Conservation (phyloP, 2,888 invertebrate species). For the Oasisia sp. region DNA sequence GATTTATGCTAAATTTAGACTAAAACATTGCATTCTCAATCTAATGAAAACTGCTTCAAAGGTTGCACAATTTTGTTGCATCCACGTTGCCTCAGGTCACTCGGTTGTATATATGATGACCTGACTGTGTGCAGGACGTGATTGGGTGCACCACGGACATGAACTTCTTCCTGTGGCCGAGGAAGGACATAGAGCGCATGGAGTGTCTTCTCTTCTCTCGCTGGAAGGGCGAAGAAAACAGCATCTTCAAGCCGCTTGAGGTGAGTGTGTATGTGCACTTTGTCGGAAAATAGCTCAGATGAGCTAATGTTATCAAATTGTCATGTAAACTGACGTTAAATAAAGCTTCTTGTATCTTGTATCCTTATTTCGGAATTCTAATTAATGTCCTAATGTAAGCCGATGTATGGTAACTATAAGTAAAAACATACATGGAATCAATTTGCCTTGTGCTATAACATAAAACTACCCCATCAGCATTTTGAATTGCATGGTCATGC, state of each 20-base stretch:
- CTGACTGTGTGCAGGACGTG: conserved; percentile 52
- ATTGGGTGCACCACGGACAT: conserved; percentile 60
- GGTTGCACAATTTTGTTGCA: not conserved
- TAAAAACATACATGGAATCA: no score
- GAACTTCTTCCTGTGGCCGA: conserved; percentile 64
- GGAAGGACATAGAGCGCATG: conserved; percentile 61
- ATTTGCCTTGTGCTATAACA: no score
- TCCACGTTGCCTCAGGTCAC: not conserved
- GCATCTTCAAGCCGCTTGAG: conserved; percentile 56
- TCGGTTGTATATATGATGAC: not conserved
- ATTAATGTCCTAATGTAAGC: no score
- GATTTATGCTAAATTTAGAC: not conserved
- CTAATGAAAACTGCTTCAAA: not conserved
- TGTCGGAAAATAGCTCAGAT: no score
- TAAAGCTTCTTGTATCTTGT: no score
- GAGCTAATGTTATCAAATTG: no score
- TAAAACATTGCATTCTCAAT: not conserved
- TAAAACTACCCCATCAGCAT: no score
- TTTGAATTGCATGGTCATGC: no score
- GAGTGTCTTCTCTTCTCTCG: conserved; percentile 61
- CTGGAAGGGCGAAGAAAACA: conserved; percentile 59
- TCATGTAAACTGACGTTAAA: no score
- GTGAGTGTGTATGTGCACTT: conserved; percentile 39
- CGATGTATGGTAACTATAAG: no score
- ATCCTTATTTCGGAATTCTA: no score